Evolutionary conservation across 2,888 invertebrate genomes (phyloP), one percentile per base, ranked within the genome.

Genomic region (Ceratothoa steindachneri): DNA sequence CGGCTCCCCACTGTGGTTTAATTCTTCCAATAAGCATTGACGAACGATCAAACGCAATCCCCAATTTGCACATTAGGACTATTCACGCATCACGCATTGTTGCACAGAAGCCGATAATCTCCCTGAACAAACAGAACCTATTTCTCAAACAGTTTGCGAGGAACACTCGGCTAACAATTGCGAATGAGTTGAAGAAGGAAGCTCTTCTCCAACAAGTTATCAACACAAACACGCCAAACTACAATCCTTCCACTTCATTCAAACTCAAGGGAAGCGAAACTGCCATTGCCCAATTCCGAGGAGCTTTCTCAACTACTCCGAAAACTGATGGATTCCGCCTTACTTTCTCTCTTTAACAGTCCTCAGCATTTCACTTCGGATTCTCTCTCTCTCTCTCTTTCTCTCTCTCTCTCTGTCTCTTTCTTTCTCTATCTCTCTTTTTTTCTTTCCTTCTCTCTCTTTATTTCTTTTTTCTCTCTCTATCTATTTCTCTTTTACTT

Each of bases 141-240:
- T 24, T 60, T 60, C 60, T 60, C 60, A 60, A 60, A 60, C 60
- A 60, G 19, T 24, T 24, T 24, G 27, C 24, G 60, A 24, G 60
- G 24, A 60, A 60, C 60, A 22, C 60, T 60, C 27, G 60, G 24
- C 60, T 24, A 60, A 60, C 60, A 60, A 60, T 60, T 60, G 60
- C 24, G 60, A 60, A 60, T 60, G 24, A 60, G 60, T 60, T 60
- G 60, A 60, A 60, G 60, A 24, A 60, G 60, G 60, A 60, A 60
- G 27, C 60, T 60, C 60, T 22, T 22, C 60, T 60, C 60, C 60
- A 60, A 60, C 60, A 60, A 60, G 60, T 60, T 60, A 24, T 60
- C 60, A 60, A 60, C 60, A 60, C 27, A 60, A 60, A 60, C 60
- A 60, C 19, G 24, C 60, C 60, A 24, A 24, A 60, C n/a, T 24